These are phyloP conservation scores for Gymnogyps californianus DNA, from an alignment of 2,113 vertebrate species.

Conservation along the genomic window DNA sequence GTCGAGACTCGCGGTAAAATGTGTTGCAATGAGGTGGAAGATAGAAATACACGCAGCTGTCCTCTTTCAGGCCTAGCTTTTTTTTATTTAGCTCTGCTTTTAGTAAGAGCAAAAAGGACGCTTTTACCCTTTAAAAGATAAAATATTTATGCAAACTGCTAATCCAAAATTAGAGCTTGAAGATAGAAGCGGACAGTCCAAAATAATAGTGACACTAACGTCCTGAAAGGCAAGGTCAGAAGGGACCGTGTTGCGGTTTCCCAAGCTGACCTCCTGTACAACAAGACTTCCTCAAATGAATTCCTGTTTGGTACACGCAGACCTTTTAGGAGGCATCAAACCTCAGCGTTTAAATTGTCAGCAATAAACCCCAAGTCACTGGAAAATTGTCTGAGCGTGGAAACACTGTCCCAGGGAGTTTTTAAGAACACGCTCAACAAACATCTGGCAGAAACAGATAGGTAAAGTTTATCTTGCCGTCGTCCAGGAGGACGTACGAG, in stretches of 20 bases:
- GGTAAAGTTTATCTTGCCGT: rapidly evolving
- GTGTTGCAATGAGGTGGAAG: rapidly evolving
- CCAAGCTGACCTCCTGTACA: neutral
- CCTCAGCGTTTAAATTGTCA: rapidly evolving
- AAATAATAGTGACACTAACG: neutral
- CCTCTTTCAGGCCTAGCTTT: neutral
- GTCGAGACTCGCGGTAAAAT: rapidly evolving
- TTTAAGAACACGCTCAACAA: rapidly evolving
- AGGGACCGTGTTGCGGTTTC: neutral
- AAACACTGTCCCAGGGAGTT: rapidly evolving
- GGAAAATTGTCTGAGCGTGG: rapidly evolving
- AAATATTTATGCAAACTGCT: neutral
- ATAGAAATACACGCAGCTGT: rapidly evolving
- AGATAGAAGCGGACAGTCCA: neutral
- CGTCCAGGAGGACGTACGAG: neutral
- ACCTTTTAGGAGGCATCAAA: neutral
- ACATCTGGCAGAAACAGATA: neutral
- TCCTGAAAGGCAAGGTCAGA: neutral
- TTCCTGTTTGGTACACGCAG: neutral
- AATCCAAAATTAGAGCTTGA: neutral
- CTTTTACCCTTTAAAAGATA: neutral
- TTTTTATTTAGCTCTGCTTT: neutral
- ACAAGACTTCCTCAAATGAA: neutral
- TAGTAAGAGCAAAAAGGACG: neutral
- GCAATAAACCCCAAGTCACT: rapidly evolving